Conservation (phyloP, 64 coral and sea anemone genomes). For the Actinia tenebrosa region DNA sequence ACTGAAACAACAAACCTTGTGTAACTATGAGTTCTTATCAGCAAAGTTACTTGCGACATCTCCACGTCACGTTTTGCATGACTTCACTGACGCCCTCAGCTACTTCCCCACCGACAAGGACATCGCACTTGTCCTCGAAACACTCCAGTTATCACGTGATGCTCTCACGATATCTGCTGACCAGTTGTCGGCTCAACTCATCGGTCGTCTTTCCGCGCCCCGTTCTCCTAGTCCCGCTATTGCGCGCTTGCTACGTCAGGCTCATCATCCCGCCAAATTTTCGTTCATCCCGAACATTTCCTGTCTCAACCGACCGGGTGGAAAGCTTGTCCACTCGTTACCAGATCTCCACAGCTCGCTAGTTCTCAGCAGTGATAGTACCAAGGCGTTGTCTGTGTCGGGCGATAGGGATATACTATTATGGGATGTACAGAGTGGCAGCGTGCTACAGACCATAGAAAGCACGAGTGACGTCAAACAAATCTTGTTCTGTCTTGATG, state of each 20-base stretch:
- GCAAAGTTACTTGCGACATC: constrained; percentile 70
- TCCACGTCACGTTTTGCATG: constrained; percentile 72
- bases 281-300: constrained; percentile 86
- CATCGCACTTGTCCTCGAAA: constrained; percentile 78
- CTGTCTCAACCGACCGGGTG: constrained; percentile 81
- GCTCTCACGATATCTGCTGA: constrained; percentile 63
- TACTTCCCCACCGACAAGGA: constrained; percentile 70
- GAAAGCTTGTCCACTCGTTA: constrained; percentile 79
- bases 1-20: constrained; percentile 73
- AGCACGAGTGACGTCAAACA: constrained; percentile 45
- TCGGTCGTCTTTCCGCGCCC: constrained; percentile 76
- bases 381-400: constrained; percentile 66
- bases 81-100: constrained; percentile 68
- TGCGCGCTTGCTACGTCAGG: constrained; percentile 73
- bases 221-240: constrained; percentile 70
- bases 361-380: constrained; percentile 48
- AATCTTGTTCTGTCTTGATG: constrained; percentile 75
- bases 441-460: constrained; percentile 45
- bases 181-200: constrained; percentile 90
- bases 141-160: constrained; percentile 85
- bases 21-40: constrained; percentile 85
- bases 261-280: constrained; percentile 68
- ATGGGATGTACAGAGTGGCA: constrained; percentile 79
- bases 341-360: constrained; percentile 62
- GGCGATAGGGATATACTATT: constrained; percentile 56